phyloP scores from a whole-genome alignment of 2,888 invertebrate genomes.

The Portevinia maculata region DNA sequence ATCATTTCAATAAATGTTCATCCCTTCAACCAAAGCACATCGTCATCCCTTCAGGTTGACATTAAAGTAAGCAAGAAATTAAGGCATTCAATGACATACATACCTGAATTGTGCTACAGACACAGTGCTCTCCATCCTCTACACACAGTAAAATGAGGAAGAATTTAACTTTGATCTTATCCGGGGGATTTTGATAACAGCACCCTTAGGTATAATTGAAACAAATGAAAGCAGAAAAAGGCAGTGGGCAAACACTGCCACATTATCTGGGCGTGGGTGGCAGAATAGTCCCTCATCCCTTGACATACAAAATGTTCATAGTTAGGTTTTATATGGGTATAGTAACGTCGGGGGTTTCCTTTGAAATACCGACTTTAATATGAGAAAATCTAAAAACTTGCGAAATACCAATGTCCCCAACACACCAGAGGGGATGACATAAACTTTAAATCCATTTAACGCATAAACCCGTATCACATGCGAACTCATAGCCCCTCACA shows the following conservation, averaged over 20 bases:
- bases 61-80: slow-evolving; percentile 74
- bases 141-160: slow-evolving; percentile 44
- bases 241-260: slow-evolving; percentile 41
- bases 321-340: slow-evolving; percentile 59
- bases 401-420: slow-evolving; percentile 6
- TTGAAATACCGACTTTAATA: slow-evolving; percentile 44
- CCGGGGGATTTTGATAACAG: slow-evolving; percentile 70
- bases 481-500: slow-evolving; percentile 34
- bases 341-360: slow-evolving; percentile 45
- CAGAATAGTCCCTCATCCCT: slow-evolving; percentile 21
- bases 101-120: slow-evolving; percentile 52
- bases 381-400: slow-evolving; percentile 33
- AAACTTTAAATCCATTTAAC: slow-evolving; percentile 71
- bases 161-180: slow-evolving; percentile 73
- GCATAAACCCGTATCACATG: slow-evolving; percentile 64
- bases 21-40: slow-evolving; percentile 43
- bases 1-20: slow-evolving; percentile 35
- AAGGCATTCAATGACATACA: slow-evolving; percentile 68
- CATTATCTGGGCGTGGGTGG: slow-evolving; percentile 8
- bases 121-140: slow-evolving; percentile 14
- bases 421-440: background rate
- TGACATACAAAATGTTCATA: slow-evolving; percentile 42
- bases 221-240: slow-evolving; percentile 66
- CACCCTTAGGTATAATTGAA: slow-evolving; percentile 74
- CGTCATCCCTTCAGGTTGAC: slow-evolving; percentile 65